These are phyloP conservation scores for Magallana gigas DNA, from an alignment of 1,140 invertebrate genomes.

Conservation along the genomic window DNA sequence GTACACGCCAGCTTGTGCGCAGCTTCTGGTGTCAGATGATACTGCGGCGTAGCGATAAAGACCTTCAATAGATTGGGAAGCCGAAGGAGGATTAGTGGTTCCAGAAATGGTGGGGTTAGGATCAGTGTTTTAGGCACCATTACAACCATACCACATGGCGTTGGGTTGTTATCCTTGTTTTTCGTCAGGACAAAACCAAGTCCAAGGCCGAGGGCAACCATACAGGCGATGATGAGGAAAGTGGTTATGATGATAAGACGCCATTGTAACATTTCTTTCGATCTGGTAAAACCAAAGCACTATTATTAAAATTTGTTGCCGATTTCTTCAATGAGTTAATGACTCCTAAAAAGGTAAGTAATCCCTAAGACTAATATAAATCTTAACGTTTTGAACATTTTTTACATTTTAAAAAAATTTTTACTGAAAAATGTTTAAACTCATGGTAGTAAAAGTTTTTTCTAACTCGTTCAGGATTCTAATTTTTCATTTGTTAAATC, in stretches of 20 bases:
- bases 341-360: too few relatives aligned
- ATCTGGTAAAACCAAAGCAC: not conserved
- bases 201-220: constrained; percentile 49
- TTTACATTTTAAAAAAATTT: too few relatives aligned
- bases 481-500: too few relatives aligned
- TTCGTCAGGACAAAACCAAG: constrained; percentile 47
- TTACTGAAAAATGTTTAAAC: too few relatives aligned
- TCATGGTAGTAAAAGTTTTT: too few relatives aligned
- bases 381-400: too few relatives aligned
- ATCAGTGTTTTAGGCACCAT: not conserved
- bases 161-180: not conserved
- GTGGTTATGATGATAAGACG: constrained; percentile 48
- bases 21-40: constrained; percentile 87
- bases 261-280: constrained; percentile 27
- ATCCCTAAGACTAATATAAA: too few relatives aligned
- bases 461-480: too few relatives aligned
- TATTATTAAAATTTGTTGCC: too few relatives aligned
- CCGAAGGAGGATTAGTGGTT: not conserved
- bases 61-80: constrained; percentile 43
- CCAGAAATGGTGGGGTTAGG: not conserved
- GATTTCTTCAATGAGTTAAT: too few relatives aligned
- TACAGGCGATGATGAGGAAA: constrained; percentile 44
- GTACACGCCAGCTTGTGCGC: constrained; percentile 88
- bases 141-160: too few relatives aligned
- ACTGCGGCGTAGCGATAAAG: constrained; percentile 83